Percentiles rank a stretch among this genome's conserved stretches.
phyloP scores from a whole-genome alignment of 2,888 invertebrate species.

The Bursaphelenchus okinawaensis region DNA sequence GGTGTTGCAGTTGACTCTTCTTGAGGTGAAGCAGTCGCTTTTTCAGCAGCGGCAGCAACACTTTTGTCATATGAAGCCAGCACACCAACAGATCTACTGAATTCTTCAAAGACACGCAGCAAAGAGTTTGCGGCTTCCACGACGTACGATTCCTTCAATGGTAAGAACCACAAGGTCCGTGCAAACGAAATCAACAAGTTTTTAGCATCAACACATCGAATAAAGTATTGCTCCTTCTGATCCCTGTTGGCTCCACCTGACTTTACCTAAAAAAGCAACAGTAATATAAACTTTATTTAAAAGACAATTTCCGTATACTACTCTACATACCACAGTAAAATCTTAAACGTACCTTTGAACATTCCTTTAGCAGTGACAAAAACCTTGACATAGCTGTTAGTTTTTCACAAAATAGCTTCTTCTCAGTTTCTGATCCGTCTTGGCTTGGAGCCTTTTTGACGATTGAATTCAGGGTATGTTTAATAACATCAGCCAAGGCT shows the following conservation, averaged over 20 bases:
- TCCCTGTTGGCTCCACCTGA: background rate
- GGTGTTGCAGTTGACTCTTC: background rate
- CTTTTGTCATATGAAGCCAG: slow-evolving; percentile 5
- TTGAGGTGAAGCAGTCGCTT: background rate
- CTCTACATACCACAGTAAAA: background rate
- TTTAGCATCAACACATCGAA: slow-evolving; percentile 14
- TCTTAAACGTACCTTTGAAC: background rate
- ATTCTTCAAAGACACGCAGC: slow-evolving; percentile 40
- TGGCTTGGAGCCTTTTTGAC: background rate
- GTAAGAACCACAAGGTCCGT: slow-evolving; percentile 20
- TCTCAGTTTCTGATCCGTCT: background rate
- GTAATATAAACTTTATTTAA: too few species aligned
- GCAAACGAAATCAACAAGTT: slow-evolving; percentile 21
- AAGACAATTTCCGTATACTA: too few species aligned
- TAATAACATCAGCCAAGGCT: slow-evolving; percentile 14
- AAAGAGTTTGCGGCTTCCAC: slow-evolving; percentile 40
- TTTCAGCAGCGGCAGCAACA: slow-evolving; percentile 7
- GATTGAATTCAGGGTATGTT: background rate
- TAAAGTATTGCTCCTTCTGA: background rate
- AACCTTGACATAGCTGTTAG: background rate
- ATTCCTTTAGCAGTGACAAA: background rate
- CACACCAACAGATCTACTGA: slow-evolving; percentile 22
- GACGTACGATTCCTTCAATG: slow-evolving; percentile 28
- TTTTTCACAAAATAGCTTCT: slow-evolving; percentile 4
- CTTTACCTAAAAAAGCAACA: background rate